phyloP scores from a whole-genome alignment of 2,888 invertebrate species.

The Hirtodrosophila trivittata region DNA sequence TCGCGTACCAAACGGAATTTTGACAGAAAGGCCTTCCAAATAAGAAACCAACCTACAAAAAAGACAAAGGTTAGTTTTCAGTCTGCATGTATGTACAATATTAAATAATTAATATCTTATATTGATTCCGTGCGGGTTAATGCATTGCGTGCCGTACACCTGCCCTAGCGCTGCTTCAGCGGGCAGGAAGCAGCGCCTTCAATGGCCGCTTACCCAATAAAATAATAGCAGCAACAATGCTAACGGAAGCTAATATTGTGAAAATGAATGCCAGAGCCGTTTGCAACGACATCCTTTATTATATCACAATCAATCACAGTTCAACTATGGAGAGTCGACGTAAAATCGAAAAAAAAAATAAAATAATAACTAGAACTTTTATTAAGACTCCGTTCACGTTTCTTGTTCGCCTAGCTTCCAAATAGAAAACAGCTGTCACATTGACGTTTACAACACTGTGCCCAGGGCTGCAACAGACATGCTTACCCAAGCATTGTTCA shows the following conservation, averaged over 20 bases:
- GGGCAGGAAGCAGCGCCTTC: no score
- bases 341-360: conserved; percentile 2
- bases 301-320: conserved; percentile 50
- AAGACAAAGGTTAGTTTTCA: no score
- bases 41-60: conserved; percentile 93
- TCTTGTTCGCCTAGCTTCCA: conserved; percentile 25
- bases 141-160: conserved; percentile 5
- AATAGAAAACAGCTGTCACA: conserved; percentile 63
- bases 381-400: conserved; percentile 39
- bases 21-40: conserved; percentile 95
- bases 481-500: conserved; percentile 1
- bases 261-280: conserved; percentile 80
- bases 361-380: conserved; percentile 2
- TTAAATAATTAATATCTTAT: no score
- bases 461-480: conserved; percentile 23
- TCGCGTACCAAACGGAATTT: conserved; percentile 94
- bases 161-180: not conserved
- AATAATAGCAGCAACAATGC: conserved; percentile 86
- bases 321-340: conserved; percentile 1
- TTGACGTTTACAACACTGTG: conserved; percentile 28
- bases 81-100: no score
- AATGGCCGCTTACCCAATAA: conserved; percentile 85
- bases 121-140: conserved; percentile 4
- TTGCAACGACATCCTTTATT: conserved; percentile 76
- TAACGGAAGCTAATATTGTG: conserved; percentile 86